A percentile compares a stretch with the other conserved stretches of the same genome.
These are phyloP conservation scores for Melinopterus prodromus DNA, from an alignment of 2,888 invertebrate genomes.

Conservation along the genomic window DNA sequence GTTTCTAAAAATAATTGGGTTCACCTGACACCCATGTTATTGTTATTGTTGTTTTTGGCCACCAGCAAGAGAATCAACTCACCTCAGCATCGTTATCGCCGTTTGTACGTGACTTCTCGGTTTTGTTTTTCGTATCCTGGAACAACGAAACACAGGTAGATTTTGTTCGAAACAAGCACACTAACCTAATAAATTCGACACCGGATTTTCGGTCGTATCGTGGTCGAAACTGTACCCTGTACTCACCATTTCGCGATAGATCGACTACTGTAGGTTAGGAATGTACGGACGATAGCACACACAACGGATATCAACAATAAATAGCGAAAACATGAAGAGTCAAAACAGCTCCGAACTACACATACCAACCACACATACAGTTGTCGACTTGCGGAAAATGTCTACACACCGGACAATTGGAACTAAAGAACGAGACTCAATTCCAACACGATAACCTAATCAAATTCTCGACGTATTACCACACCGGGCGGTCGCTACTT, in stretches of 20 bases:
- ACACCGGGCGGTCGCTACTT: conserved; percentile 7
- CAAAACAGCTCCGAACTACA: conserved; percentile 54
- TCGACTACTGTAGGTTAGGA: conserved; percentile 39
- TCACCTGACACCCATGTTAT: neutral
- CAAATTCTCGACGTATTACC: neutral
- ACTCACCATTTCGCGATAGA: conserved; percentile 44
- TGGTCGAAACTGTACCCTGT: conserved; percentile 17
- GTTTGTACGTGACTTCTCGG: conserved; percentile 63
- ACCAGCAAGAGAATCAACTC: conserved; percentile 49
- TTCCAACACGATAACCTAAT: neutral
- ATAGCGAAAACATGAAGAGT: conserved; percentile 58
- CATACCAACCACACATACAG: conserved; percentile 14
- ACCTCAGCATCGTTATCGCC: conserved; percentile 68
- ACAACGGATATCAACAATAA: conserved; percentile 45
- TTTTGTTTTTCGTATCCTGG: conserved; percentile 69
- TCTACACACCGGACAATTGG: conserved; percentile 8
- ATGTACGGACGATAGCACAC: conserved; percentile 43
- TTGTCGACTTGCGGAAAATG: conserved; percentile 20
- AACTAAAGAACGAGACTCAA: neutral
- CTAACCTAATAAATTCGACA: conserved; percentile 45
- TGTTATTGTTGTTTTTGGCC: neutral
- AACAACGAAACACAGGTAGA: conserved; percentile 55
- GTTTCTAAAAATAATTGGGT: neutral
- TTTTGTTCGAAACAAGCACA: conserved; percentile 42
- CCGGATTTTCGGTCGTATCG: conserved; percentile 6